Base-by-base conservation (phyloP, 2,113 vertebrate species). In the Glaucidium brasilianum region DNA sequence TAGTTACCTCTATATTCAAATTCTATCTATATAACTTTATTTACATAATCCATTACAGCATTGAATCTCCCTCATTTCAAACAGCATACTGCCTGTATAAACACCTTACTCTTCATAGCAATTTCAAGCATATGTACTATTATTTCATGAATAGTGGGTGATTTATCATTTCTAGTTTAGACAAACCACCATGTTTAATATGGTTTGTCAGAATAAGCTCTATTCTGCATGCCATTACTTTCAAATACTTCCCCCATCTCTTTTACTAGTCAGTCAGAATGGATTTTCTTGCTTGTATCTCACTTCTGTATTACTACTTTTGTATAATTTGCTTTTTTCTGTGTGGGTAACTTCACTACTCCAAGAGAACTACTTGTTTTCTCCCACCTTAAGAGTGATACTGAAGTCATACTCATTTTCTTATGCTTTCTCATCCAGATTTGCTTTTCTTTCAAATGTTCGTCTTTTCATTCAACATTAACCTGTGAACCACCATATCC, bases 31-130 rank as follows among this genome's bases (percentile, higher is more conserved):
- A 72, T 56, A 50, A 72, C n/a, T 94, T 86, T 60, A 88, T 91
- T 92, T 93, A 69, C 59, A 86, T 92, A 92, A 94, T 72, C 55
- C 72, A 86, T 93, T 88, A 85, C 20, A 88, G 22, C 45, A 90
- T 2, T 63, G 50, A 66, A 35, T 76, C 94, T 74, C 83, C 50
- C 55, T 63, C 75, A 92, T 80, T 93, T 76, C 82, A 80, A 23
- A 56, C 11, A 88, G 71, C 58, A 79, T 10, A 23, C 26, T 66
- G 71, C 50, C 82, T 88, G 59, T 37, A 77, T 41, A 74, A 95
- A 50, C 41, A 71, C n/a, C 11, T 55, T 50, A n/a, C 50, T 78
- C 63, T 29, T 90, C 53, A 55, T 12, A 89, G 55, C 26, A 15
- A 80, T 86, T 94, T 89, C 76, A 88, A 92, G 72, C n/a, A 67